Conservation (phyloP, 2,113 vertebrate genomes). For the Numida meleagris region DNA sequence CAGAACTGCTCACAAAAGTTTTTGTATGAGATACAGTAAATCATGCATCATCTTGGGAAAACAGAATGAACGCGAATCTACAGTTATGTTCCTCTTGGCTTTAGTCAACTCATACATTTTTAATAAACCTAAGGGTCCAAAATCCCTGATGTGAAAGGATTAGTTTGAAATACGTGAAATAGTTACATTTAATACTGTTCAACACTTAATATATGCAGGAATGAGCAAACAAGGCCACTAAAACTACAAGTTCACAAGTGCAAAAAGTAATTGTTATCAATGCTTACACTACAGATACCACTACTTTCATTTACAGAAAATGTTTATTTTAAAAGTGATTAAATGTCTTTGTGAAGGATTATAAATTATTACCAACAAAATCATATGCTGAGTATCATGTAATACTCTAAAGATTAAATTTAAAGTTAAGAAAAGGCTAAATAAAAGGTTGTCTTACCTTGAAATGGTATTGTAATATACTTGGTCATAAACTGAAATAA, state of each 20-base stretch:
- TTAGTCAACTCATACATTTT: background rate
- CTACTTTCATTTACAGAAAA: background rate
- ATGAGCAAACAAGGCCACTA: background rate
- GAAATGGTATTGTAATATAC: conserved; percentile 84
- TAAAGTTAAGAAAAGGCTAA: background rate
- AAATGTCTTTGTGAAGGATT: background rate
- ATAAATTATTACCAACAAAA: background rate
- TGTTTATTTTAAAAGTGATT: background rate
- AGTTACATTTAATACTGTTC: background rate
- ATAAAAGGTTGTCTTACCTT: conserved; percentile 80
- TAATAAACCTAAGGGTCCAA: background rate
- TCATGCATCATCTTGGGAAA: background rate
- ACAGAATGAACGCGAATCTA: background rate
- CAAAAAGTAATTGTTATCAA: background rate
- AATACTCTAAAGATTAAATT: background rate
- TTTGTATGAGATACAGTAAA: background rate
- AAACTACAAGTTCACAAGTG: background rate
- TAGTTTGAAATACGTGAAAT: background rate
- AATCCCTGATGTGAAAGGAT: background rate
- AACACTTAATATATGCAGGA: background rate
- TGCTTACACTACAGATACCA: background rate
- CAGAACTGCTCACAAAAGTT: background rate
- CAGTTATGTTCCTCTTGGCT: background rate
- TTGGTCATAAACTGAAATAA: conserved; percentile 80
- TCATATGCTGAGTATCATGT: background rate